phyloP scores from a whole-genome alignment of 2,888 invertebrate genomes.

The Anagyrus pseudococci region DNA sequence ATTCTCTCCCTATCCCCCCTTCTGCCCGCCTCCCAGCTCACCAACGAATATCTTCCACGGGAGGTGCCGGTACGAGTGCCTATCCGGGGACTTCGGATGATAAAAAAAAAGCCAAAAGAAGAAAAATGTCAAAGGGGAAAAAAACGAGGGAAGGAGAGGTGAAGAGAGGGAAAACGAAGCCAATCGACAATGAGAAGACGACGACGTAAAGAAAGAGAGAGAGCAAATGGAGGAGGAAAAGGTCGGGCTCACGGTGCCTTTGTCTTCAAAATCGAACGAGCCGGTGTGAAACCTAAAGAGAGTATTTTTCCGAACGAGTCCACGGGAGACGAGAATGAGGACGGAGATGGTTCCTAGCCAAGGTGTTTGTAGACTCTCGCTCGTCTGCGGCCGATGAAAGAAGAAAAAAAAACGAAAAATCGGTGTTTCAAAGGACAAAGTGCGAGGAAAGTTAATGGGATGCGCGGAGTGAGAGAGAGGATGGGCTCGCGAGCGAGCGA shows the following conservation, averaged over 20 bases:
- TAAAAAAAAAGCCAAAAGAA: too few relatives aligned
- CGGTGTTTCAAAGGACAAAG: too few relatives aligned
- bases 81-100: conserved; percentile 1
- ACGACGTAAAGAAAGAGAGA: background rate
- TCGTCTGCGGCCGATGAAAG: conserved; percentile 5
- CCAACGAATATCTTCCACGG: conserved; percentile 10
- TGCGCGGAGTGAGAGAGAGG: background rate
- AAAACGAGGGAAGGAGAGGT: background rate
- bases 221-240: too few relatives aligned
- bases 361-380: conserved; percentile 23
- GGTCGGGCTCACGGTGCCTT: conserved; percentile 28
- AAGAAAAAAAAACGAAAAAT: too few relatives aligned
- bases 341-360: conserved; percentile 30
- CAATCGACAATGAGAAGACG: background rate
- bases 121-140: too few relatives aligned
- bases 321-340: background rate
- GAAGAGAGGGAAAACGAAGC: conserved; percentile 15
- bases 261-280: conserved; percentile 19
- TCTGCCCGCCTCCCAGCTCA: too few relatives aligned
- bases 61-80: background rate
- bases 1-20: too few relatives aligned
- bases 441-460: too few relatives aligned
- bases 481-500: conserved; percentile 17
- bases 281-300: background rate
- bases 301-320: background rate